Conservation (phyloP, 2,113 vertebrate genomes). For the Phrynosoma blainvillii region DNA sequence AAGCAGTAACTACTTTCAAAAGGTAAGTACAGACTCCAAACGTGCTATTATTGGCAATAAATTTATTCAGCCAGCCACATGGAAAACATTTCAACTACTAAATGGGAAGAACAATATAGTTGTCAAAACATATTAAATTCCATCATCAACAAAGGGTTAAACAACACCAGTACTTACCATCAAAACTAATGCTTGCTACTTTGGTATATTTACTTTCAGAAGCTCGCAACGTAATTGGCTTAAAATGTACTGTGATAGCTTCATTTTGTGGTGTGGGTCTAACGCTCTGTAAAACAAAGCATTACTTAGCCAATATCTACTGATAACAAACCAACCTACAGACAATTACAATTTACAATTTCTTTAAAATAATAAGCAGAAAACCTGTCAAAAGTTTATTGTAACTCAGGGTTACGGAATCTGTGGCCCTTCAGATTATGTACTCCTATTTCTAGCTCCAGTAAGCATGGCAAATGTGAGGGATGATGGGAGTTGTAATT, state of each 20-base stretch:
- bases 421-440: neutral
- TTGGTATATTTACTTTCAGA: constrained; percentile 97
- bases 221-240: constrained; percentile 94
- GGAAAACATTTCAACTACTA: neutral
- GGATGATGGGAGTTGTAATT: too few species aligned
- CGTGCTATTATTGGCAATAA: constrained; percentile 22
- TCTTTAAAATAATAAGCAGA: constrained; percentile 9
- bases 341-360: accelerated
- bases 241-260: constrained; percentile 93
- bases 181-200: constrained; percentile 98
- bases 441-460: too few species aligned
- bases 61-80: neutral
- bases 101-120: constrained; percentile 3
- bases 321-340: neutral
- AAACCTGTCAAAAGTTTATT: neutral
- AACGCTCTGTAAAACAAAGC: constrained; percentile 85
- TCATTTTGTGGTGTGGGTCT: constrained; percentile 95
- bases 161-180: constrained; percentile 83
- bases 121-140: constrained; percentile 20
- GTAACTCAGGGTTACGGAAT: neutral
- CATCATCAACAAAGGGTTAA: too few species aligned
- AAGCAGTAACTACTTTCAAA: neutral
- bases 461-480: too few species aligned
- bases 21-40: neutral
- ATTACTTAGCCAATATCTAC: constrained; percentile 23